Conservation (phyloP, 2,888 invertebrate genomes). For the Epirrita christyi region DNA sequence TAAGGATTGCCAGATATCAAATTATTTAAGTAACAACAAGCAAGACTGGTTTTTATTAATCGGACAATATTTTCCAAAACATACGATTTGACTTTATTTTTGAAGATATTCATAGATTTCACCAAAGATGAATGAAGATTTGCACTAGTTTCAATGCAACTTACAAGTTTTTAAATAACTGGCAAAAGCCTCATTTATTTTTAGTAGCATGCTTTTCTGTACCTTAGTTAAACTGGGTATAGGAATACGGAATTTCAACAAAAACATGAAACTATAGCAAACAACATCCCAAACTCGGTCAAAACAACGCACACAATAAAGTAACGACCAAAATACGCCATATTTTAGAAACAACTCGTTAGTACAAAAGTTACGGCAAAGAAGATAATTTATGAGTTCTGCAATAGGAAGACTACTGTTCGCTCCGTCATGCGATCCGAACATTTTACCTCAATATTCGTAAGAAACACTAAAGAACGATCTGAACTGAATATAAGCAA, state of each 20-base stretch:
- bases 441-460: conserved; percentile 23
- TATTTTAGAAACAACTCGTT: conserved; percentile 27
- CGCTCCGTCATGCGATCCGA: conserved; percentile 33
- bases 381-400: conserved; percentile 30
- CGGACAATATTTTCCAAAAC: no score
- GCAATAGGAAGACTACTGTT: conserved; percentile 19
- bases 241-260: not conserved
- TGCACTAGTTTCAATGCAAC: not conserved
- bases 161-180: not conserved
- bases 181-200: not conserved
- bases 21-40: no score
- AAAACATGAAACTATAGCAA: conserved; percentile 12
- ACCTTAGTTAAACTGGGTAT: not conserved
- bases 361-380: conserved; percentile 35
- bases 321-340: conserved; percentile 18
- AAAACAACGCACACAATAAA: conserved; percentile 2
- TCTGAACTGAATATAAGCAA: not conserved
- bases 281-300: conserved; percentile 12
- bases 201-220: not conserved
- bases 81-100: no score
- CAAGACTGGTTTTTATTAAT: no score
- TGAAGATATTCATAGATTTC: no score
- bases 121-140: no score
- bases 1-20: no score
- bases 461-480: not conserved